These are phyloP conservation scores for Myanophis thanlyinensis DNA, from an alignment of 2,113 vertebrate species.

Conservation along the genomic window DNA sequence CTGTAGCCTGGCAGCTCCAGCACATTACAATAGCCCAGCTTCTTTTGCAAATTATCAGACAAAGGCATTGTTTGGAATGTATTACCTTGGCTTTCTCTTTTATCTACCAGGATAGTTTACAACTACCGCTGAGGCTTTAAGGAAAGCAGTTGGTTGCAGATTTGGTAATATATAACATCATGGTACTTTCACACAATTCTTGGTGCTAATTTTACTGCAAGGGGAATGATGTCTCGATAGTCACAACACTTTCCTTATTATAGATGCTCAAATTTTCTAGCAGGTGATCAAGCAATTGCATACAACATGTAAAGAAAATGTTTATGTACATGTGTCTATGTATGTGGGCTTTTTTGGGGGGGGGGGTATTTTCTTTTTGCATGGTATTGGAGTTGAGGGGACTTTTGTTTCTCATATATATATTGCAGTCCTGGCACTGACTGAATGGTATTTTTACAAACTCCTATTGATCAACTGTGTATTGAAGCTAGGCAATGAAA, in stretches of 20 bases:
- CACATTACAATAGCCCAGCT: neutral
- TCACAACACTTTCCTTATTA: neutral
- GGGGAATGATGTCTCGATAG: neutral
- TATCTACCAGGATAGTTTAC: neutral
- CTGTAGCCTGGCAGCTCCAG: neutral
- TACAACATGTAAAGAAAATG: neutral
- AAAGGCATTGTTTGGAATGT: neutral
- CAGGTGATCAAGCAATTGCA: neutral
- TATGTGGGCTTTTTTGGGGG: neutral
- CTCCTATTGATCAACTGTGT: neutral
- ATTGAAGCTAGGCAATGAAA: constrained; percentile 1
- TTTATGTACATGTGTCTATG: neutral
- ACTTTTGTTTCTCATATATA: neutral
- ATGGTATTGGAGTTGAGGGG: neutral
- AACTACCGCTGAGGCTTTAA: neutral
- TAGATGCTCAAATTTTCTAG: neutral
- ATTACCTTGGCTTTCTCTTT: neutral
- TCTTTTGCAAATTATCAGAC: neutral
- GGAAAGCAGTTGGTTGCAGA: neutral
- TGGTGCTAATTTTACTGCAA: neutral
- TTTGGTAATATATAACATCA: neutral
- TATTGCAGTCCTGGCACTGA: neutral
- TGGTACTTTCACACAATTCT: neutral
- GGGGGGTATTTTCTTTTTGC: neutral
- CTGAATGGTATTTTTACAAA: neutral